Percentiles rank a stretch among this genome's conserved stretches.
phyloP scores from a whole-genome alignment of 2,888 invertebrate genomes.

The Pyrrhia umbra region DNA sequence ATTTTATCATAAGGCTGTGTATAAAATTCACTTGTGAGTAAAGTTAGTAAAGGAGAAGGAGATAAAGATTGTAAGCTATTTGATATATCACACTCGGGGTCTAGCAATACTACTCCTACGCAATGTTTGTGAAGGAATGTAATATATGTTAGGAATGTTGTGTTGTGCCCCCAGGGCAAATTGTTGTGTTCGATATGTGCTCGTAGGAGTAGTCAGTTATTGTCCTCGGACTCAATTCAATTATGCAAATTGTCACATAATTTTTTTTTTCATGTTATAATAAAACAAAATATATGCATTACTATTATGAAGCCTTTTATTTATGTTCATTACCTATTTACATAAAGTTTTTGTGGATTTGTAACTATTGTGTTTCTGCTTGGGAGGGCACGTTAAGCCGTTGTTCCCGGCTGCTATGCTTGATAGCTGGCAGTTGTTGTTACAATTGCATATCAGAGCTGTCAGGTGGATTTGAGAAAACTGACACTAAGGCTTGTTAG shows the following conservation, averaged over 20 bases:
- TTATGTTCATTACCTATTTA: slow-evolving; percentile 34
- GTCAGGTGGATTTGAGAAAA: too few species aligned
- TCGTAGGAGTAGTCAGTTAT: slow-evolving; percentile 77
- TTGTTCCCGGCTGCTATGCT: not conserved
- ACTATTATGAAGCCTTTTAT: slow-evolving; percentile 78
- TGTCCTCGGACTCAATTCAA: slow-evolving; percentile 78
- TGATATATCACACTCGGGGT: slow-evolving; percentile 65
- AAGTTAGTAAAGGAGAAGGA: slow-evolving; percentile 74
- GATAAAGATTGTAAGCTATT: slow-evolving; percentile 78
- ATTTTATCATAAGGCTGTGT: slow-evolving; percentile 86
- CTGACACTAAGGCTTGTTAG: too few species aligned
- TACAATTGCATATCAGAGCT: too few species aligned
- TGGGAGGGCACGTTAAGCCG: too few species aligned
- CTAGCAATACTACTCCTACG: slow-evolving; percentile 74
- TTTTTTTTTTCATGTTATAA: slow-evolving; percentile 88
- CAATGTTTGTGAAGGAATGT: slow-evolving; percentile 73
- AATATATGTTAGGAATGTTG: slow-evolving; percentile 77
- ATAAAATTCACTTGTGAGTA: slow-evolving; percentile 80
- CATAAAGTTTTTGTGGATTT: too few species aligned
- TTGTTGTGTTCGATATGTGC: slow-evolving; percentile 77
- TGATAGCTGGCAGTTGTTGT: too few species aligned
- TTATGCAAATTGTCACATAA: slow-evolving; percentile 87
- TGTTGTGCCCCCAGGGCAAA: slow-evolving; percentile 77
- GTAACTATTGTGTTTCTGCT: too few species aligned
- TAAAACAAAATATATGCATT: slow-evolving; percentile 88